A percentile compares a stretch with the other conserved stretches of the same genome.
phyloP scores from a whole-genome alignment of 2,888 invertebrate species.

The Drosophila anceps region DNA sequence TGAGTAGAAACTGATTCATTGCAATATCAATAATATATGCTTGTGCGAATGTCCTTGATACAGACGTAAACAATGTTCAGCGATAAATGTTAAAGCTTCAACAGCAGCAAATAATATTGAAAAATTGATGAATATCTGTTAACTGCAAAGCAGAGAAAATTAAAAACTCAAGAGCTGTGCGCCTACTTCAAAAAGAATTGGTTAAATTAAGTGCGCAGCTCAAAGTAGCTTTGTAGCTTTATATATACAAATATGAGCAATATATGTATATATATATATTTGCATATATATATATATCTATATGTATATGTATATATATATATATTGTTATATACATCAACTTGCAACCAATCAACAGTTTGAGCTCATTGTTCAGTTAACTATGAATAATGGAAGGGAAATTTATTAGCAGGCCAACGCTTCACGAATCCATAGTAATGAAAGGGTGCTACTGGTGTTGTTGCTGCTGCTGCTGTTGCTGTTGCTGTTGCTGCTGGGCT shows the following conservation, averaged over 20 bases:
- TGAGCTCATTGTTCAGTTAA: slow-evolving; percentile 10
- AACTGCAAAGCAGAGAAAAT: neutral
- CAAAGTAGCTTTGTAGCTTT: neutral
- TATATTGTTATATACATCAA: neutral
- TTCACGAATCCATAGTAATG: slow-evolving; percentile 14
- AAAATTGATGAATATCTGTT: neutral
- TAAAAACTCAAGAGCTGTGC: neutral
- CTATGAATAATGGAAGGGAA: slow-evolving; percentile 35
- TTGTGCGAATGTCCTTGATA: neutral
- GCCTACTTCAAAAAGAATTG: neutral
- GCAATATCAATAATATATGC: neutral
- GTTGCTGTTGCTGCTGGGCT: neutral
- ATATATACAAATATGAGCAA: too few relatives aligned
- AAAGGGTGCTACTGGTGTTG: slow-evolving; percentile 1
- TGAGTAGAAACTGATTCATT: neutral
- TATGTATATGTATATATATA: neutral
- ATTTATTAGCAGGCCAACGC: slow-evolving; percentile 25
- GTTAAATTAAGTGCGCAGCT: slow-evolving; percentile 5
- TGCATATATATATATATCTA: neutral
- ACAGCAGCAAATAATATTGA: neutral
- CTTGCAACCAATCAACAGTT: slow-evolving; percentile 4
- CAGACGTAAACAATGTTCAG: neutral
- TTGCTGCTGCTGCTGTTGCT: slow-evolving; percentile 5
- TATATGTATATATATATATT: neutral
- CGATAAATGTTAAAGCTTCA: neutral